A percentile compares a stretch with the other conserved stretches of the same genome.
Evolutionary conservation across 2,797 vertebrate genomes (phyloP).

Genomic region (Lutjanus argentimaculatus): DNA sequence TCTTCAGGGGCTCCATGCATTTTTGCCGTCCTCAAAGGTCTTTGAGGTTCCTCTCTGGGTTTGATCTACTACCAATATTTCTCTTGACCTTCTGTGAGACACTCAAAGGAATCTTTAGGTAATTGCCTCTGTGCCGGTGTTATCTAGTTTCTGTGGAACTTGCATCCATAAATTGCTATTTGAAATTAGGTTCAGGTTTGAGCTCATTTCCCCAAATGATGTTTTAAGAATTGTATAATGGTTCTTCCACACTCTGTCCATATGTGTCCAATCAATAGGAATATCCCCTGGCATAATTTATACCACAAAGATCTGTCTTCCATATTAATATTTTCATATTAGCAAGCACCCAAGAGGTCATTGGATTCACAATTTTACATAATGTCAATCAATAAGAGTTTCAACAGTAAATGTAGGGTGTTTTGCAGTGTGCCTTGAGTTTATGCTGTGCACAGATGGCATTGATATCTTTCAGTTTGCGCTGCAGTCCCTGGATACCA

Average conservation of each 20-base stretch:
- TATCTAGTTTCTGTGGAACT: slow-evolving; percentile 36
- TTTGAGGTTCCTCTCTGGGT: slow-evolving; percentile 44
- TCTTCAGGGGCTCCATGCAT: slow-evolving; percentile 18
- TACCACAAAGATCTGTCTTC: slow-evolving; percentile 52
- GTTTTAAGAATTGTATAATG: slow-evolving; percentile 41
- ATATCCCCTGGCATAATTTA: slow-evolving; percentile 54
- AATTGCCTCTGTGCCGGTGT: slow-evolving; percentile 53
- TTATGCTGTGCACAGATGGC: background rate
- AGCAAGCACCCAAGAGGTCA: slow-evolving; percentile 31
- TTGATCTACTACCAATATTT: slow-evolving; percentile 51
- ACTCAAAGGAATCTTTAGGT: slow-evolving; percentile 51
- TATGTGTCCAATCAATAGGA: slow-evolving; percentile 67
- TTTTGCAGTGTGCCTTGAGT: background rate
- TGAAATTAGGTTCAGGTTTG: slow-evolving; percentile 51
- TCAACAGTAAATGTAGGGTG: slow-evolving; percentile 17
- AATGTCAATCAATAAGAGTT: slow-evolving; percentile 45
- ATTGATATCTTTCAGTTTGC: background rate
- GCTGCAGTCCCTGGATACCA: background rate
- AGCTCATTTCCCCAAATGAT: slow-evolving; percentile 39
- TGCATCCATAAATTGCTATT: slow-evolving; percentile 51
- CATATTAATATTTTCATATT: slow-evolving; percentile 59
- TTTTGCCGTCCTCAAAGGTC: slow-evolving; percentile 47
- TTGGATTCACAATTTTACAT: slow-evolving; percentile 25
- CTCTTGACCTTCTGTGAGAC: slow-evolving; percentile 42
- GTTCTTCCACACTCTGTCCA: slow-evolving; percentile 43